These are phyloP conservation scores for Cichlasoma orientale DNA, from an alignment of 2,797 vertebrate species.

Conservation along the genomic window DNA sequence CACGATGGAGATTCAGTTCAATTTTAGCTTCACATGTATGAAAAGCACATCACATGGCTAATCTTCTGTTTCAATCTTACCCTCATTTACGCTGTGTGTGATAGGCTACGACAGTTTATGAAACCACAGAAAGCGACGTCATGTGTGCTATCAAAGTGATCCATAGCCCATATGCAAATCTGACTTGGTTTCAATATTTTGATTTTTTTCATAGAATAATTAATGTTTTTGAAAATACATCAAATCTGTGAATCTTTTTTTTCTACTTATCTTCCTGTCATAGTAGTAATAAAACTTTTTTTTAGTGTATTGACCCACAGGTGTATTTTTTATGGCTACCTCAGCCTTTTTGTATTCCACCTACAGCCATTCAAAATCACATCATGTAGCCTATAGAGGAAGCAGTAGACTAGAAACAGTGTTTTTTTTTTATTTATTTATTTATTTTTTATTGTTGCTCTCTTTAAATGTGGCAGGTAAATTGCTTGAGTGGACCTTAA, in stretches of 20 bases:
- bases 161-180: conserved; percentile 24
- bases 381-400: neutral
- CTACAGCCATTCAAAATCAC: neutral
- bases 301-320: neutral
- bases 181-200: conserved; percentile 40
- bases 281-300: no score
- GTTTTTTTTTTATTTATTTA: no score
- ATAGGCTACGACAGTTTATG: neutral
- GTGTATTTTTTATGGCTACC: neutral
- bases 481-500: neutral
- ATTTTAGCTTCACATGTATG: conserved; percentile 26
- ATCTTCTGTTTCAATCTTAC: conserved; percentile 38
- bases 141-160: conserved; percentile 23
- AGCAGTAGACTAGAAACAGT: neutral
- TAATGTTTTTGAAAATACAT: conserved; percentile 1
- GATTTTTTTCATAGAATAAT: conserved; percentile 26
- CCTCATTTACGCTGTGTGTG: conserved; percentile 6
- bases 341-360: neutral
- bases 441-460: neutral
- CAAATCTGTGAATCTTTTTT: neutral
- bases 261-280: neutral
- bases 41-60: conserved; percentile 16
- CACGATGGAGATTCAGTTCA: conserved; percentile 18
- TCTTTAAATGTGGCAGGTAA: neutral
- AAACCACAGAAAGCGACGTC: neutral